Percentiles rank a stretch among this genome's conserved stretches.
These are phyloP conservation scores for Torymus texanus DNA, from an alignment of 2,888 invertebrate genomes.

Conservation along the genomic window DNA sequence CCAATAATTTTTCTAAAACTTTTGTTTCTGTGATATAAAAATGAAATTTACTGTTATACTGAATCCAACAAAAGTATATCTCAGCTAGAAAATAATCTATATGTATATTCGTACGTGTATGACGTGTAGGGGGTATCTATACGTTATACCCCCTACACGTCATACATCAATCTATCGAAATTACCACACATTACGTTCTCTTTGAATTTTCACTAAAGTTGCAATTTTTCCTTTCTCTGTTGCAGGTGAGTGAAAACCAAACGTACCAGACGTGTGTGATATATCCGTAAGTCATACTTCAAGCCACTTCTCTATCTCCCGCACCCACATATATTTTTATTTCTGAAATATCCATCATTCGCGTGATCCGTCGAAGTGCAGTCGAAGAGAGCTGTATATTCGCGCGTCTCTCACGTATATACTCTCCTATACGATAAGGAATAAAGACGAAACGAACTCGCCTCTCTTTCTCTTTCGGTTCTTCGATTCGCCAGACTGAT, in stretches of 20 bases:
- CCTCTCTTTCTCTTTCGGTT: neutral
- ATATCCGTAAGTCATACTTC: constrained; percentile 28
- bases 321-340: constrained; percentile 24
- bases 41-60: no score
- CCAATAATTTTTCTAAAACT: no score
- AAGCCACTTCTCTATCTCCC: neutral
- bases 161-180: no score
- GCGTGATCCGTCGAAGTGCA: neutral
- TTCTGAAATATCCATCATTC: constrained; percentile 33
- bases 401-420: constrained; percentile 3
- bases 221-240: constrained; percentile 57
- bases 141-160: no score
- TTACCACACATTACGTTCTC: neutral
- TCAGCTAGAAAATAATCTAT: no score
- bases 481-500: neutral
- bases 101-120: no score
- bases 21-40: no score
- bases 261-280: constrained; percentile 16
- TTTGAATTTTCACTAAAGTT: constrained; percentile 34
- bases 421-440: no score
- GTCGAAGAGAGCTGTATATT: constrained; percentile 16
- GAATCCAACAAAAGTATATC: no score
- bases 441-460: no score
- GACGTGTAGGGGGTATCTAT: no score
- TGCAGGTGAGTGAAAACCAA: constrained; percentile 64